Percentiles rank a stretch among this genome's conserved stretches.
Evolutionary conservation across 2,113 vertebrate genomes (phyloP).

Genomic region (Potamarius usumacintae): DNA sequence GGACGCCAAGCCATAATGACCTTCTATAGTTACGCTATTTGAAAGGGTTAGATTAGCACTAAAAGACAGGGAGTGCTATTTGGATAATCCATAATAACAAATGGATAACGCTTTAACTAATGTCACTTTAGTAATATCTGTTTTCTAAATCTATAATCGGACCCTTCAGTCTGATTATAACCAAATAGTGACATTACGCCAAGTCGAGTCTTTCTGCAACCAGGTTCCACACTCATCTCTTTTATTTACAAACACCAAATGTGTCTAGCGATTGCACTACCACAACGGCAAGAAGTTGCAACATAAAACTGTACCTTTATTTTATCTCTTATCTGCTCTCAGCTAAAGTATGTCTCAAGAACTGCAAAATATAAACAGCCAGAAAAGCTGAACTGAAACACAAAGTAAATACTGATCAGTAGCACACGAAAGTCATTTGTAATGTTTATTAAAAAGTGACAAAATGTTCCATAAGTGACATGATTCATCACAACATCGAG

Average conservation of each 20-base stretch:
- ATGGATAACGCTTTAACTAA: neutral
- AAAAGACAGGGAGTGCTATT: no score
- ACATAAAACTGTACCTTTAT: neutral
- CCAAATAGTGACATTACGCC: no score
- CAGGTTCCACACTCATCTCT: neutral
- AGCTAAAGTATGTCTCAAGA: neutral
- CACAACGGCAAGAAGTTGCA: neutral
- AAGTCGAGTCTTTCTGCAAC: neutral
- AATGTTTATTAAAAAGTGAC: neutral
- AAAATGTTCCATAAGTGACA: neutral
- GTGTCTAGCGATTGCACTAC: neutral
- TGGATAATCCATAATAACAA: neutral
- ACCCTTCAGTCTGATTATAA: neutral
- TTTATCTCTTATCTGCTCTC: neutral
- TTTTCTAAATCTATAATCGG: neutral
- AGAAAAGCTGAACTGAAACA: neutral
- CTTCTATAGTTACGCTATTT: no score
- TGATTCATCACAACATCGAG: neutral
- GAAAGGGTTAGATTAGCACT: no score
- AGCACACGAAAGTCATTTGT: neutral
- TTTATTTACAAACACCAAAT: neutral
- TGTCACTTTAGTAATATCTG: neutral
- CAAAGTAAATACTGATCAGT: neutral
- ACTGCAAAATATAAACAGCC: neutral
- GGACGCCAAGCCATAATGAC: no score